These are phyloP conservation scores for Stegostoma tigrinum DNA, from an alignment of 2,113 vertebrate species.

Conservation along the genomic window DNA sequence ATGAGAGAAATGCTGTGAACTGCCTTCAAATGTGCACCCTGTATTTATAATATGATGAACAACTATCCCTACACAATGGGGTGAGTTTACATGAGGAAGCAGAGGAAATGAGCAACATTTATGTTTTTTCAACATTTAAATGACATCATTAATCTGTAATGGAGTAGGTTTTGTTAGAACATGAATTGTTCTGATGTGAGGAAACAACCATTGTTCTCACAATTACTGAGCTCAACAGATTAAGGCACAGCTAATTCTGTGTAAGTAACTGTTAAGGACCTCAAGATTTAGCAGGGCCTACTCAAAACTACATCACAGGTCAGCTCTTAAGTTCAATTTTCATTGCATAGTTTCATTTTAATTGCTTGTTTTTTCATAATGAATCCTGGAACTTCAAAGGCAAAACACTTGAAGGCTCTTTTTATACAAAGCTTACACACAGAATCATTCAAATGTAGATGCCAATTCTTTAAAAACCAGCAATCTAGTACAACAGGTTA, in stretches of 20 bases:
- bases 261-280: not conserved
- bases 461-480: not conserved
- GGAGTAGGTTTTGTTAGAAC: not conserved
- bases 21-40: not conserved
- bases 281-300: not conserved
- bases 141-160: not conserved
- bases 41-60: not conserved
- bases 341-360: not conserved
- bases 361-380: not conserved
- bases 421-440: not conserved
- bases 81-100: not conserved
- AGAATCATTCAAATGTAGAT: not conserved
- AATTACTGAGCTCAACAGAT: not conserved
- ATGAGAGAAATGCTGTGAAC: not conserved
- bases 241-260: no score
- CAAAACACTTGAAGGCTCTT: not conserved
- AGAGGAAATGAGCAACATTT: constrained; percentile 7
- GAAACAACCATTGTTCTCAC: not conserved
- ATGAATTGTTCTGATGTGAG: not conserved
- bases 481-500: not conserved
- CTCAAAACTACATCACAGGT: not conserved
- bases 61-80: not conserved
- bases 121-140: not conserved
- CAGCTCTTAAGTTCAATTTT: not conserved
- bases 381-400: not conserved